These are phyloP conservation scores for Pyrgus malvae DNA, from an alignment of 2,888 invertebrate genomes.

Conservation along the genomic window DNA sequence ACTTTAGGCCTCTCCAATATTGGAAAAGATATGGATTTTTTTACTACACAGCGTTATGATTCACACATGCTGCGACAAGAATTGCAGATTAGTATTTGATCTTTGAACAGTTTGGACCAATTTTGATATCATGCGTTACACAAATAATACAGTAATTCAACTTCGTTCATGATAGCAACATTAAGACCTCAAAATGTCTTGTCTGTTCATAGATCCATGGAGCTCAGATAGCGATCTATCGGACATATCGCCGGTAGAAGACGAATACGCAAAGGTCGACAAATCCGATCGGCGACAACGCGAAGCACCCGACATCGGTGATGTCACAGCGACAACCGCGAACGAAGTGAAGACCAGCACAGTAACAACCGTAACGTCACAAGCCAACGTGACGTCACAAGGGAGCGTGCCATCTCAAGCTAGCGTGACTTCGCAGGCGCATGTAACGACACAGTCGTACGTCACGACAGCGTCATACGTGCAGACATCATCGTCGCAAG, in stretches of 20 bases:
- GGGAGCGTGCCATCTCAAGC: conserved; percentile 17
- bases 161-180: no score
- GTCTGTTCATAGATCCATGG: conserved; percentile 83
- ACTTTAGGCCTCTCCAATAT: no score
- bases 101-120: no score
- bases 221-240: conserved; percentile 93
- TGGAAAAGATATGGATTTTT: no score
- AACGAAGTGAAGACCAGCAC: conserved; percentile 37
- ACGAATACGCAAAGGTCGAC: conserved; percentile 76
- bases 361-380: conserved; percentile 31
- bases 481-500: conserved; percentile 27
- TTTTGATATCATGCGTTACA: no score
- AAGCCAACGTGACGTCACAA: conserved; percentile 13
- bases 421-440: conserved; percentile 12
- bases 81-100: no score
- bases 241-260: conserved; percentile 91
- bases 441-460: conserved; percentile 17
- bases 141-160: no score
- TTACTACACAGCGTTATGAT: no score
- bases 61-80: no score
- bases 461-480: no score
- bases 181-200: no score
- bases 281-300: conserved; percentile 60
- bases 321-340: conserved; percentile 59
- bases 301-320: conserved; percentile 71